These are phyloP conservation scores for Hermodice carunculata DNA, from an alignment of 2,888 invertebrate species.

Conservation along the genomic window DNA sequence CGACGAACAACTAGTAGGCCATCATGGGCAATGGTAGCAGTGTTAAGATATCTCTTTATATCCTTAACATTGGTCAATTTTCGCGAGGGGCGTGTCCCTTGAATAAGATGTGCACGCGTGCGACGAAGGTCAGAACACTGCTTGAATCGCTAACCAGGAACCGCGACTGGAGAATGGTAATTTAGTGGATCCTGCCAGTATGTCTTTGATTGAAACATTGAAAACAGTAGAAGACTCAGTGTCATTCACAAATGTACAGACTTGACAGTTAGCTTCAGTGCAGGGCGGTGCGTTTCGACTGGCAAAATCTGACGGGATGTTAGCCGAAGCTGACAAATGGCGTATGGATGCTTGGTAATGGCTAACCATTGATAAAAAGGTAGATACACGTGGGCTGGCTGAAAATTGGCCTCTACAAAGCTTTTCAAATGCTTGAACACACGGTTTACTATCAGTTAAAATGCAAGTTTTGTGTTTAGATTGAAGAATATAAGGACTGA, in stretches of 20 bases:
- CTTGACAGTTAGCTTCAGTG: background rate
- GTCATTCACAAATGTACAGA: no score
- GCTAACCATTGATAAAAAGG: background rate
- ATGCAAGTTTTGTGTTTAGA: background rate
- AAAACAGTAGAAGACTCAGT: no score
- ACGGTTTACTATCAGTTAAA: background rate
- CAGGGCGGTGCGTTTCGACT: background rate
- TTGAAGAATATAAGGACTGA: background rate
- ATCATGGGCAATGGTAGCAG: constrained; percentile 32
- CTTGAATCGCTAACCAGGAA: constrained; percentile 37
- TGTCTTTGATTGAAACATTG: no score
- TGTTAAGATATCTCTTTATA: constrained; percentile 17
- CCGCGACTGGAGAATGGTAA: no score
- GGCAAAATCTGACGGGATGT: background rate
- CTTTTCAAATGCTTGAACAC: background rate
- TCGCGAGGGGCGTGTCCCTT: constrained; percentile 42
- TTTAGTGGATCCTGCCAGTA: no score
- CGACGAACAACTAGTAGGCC: constrained; percentile 8
- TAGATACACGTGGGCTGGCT: background rate
- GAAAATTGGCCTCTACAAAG: background rate
- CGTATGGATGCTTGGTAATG: background rate
- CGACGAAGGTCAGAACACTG: constrained; percentile 40
- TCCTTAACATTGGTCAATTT: constrained; percentile 36
- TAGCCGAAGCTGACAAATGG: background rate
- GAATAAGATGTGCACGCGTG: constrained; percentile 36